Base-by-base conservation (phyloP, 2,797 vertebrate species). In the Miichthys miiuy region DNA sequence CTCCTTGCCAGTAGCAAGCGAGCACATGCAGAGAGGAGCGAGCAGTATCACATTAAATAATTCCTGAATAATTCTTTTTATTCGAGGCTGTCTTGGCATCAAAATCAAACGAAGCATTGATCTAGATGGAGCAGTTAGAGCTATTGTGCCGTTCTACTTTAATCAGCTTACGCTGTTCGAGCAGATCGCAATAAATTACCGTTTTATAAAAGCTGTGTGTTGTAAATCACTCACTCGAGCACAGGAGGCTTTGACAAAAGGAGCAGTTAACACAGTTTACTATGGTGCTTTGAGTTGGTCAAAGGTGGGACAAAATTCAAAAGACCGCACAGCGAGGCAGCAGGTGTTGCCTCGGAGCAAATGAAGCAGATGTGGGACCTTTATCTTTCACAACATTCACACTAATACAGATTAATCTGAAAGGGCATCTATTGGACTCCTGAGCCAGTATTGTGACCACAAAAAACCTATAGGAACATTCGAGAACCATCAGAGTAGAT, bases 331-430 rank as follows among this genome's bases (percentile, higher is more conserved):
- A 85, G 84, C 63, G 85, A 75, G 86, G 75, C 77, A 68, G 79
- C 82, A 85, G 90, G 89, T 90, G 91, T 76, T 91, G 87, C 81
- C 67, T 84, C 42, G 64, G 64, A 71, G 77, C 81, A 68, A 41
- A 73, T 42, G 48, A 80, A 86, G 82, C 87, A 87, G 83, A 83
- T 86, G 81, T 79, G 56, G 64, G 78, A 69, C 81, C 77, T 81
- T 73, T 70, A 72, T 65, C 56, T 80, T 50, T 56, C 42, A 58
- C 48, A 66, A 18, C 51, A 4, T 72, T 51, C 51, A 55, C 52
- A 10, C 62, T 27, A 20, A 62, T 8, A 44, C 41, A 42, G 52
- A 81, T 21, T 47, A 5, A 11, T 56, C 7, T 52, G 51, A 71
- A 72, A 68, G 58, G 25, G 55, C 56, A 52, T 41, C 60, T 16